phyloP scores from a whole-genome alignment of 2,113 vertebrate genomes.

The Oenanthe oenanthe region DNA sequence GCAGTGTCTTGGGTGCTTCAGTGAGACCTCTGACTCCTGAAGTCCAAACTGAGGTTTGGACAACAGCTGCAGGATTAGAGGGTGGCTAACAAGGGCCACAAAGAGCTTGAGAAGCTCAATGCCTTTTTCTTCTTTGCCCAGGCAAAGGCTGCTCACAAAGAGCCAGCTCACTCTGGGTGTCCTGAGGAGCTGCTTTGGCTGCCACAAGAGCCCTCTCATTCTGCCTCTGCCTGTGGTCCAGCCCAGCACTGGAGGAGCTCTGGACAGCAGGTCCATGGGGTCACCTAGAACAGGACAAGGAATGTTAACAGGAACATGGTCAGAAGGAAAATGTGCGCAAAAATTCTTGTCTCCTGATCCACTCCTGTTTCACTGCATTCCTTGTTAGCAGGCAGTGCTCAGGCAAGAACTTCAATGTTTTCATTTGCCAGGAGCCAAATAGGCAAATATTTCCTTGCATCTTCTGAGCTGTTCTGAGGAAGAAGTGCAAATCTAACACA shows the following conservation, averaged over 20 bases:
- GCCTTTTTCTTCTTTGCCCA: neutral
- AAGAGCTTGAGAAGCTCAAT: neutral
- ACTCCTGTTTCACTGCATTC: neutral
- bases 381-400: neutral
- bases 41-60: neutral
- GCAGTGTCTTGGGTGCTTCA: neutral
- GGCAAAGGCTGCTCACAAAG: neutral
- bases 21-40: neutral
- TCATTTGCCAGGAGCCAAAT: neutral
- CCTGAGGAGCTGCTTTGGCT: neutral
- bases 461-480: neutral
- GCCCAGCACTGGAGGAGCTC: neutral
- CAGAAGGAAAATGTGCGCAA: neutral
- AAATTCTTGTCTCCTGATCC: neutral
- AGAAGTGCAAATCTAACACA: neutral
- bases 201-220: neutral
- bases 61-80: neutral
- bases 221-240: neutral
- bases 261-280: accelerated
- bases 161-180: neutral
- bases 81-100: neutral
- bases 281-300: neutral
- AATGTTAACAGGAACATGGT: neutral
- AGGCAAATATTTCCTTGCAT: neutral
- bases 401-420: neutral